Conservation (phyloP, 2,113 vertebrate genomes). For the Phrynosoma platyrhinos region DNA sequence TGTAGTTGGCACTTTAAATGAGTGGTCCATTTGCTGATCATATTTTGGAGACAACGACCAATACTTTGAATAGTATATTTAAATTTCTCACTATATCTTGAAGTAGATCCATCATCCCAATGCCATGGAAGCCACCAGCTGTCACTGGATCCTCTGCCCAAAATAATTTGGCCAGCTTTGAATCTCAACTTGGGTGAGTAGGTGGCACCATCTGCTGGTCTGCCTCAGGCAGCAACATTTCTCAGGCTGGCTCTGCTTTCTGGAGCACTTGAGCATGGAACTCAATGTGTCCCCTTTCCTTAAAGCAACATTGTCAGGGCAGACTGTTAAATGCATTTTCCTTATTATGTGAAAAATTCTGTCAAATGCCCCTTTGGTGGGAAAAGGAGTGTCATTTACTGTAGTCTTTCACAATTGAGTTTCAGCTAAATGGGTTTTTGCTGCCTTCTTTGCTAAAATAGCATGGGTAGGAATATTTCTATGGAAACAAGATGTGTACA, state of each 20-base stretch:
- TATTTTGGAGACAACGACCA: too few relatives aligned
- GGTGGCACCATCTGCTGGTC: too few relatives aligned
- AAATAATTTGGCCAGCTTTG: too few relatives aligned
- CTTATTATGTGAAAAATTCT: slow-evolving; percentile 12
- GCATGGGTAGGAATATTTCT: background rate
- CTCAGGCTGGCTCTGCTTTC: background rate
- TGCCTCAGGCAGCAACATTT: too few relatives aligned
- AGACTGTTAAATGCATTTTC: background rate
- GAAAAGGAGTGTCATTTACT: background rate
- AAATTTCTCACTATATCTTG: too few relatives aligned
- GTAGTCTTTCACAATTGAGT: slow-evolving; percentile 18
- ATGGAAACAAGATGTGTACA: background rate
- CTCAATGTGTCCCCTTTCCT: slow-evolving; percentile 19
- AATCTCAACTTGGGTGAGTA: too few relatives aligned
- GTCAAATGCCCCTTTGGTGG: background rate
- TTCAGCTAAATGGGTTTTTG: slow-evolving; percentile 31
- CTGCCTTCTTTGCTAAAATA: slow-evolving; percentile 28
- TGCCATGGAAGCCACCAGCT: too few relatives aligned
- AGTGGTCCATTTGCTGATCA: too few relatives aligned
- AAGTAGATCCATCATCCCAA: too few relatives aligned
- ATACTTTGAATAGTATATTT: too few relatives aligned
- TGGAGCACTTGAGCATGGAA: slow-evolving; percentile 15
- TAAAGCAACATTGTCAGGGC: background rate
- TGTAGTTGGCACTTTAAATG: too few relatives aligned
- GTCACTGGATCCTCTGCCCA: too few relatives aligned